Evolutionary conservation across 2,888 invertebrate genomes (phyloP), one percentile per base, ranked within the genome.

Genomic region (Artemia sinica): DNA sequence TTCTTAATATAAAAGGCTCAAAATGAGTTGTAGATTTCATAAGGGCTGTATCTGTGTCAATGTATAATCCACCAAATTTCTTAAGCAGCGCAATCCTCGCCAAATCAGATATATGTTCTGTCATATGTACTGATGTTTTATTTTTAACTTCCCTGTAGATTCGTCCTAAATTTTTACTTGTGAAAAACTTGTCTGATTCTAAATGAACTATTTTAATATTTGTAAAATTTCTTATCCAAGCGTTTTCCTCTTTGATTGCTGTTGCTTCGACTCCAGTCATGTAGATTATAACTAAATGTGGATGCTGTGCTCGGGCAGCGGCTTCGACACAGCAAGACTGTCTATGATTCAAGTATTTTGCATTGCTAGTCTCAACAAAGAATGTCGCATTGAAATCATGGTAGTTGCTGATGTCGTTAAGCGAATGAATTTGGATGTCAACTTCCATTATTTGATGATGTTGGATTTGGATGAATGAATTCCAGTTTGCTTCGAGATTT

Each of bases 301-400:
- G 58, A 13, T 14, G 14, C n/a, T 58, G 58, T 13, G 58, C 58
- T 14, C 14, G 13, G 14, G 58, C 58, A 13, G 58, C 58, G n/a
- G 58, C 13, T 58, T 58, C 58, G 8, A 58, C 58, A 58, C n/a
- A 13, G 14, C 58, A 58, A 13, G 58, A 58, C 58, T 58, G 58
- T 14, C 58, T 2, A 58, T 58, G 14, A 14, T 58, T 14, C 8
- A 58, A 58, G 58, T 58, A 58, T 13, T 13, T 13, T 58, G 13
- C 14, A 14, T 58, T n/a, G 13, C n/a, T n/a, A 13, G 58, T 58
- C 14, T 58, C 58, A 14, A 58, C n/a, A 8, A 58, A 58, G 14
- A 58, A 58, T 14, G 58, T 58, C 14, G 58, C 14, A 6, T 58
- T 58, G 14, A 58, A n/a, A n/a, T n/a, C n/a, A n/a, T n/a, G n/a